Percentiles rank a stretch among this genome's conserved stretches.
Conservation (phyloP, 1,140 invertebrate genomes). For the Dryas iulia region DNA sequence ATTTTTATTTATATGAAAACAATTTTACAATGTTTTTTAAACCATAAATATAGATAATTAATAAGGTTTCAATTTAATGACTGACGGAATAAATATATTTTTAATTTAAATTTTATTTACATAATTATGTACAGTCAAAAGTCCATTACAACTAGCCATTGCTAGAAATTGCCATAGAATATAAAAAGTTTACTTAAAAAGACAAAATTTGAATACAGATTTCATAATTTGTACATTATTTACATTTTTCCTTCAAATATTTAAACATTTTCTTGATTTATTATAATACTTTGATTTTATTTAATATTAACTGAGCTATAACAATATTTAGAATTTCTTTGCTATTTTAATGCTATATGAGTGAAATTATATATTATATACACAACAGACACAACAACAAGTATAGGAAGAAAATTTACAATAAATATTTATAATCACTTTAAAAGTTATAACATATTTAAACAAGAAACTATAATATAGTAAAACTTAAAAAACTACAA, state of each 20-base stretch:
- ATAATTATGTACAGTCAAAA: slow-evolving; percentile 64
- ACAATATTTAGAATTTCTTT: slow-evolving; percentile 8
- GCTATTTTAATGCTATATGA: slow-evolving; percentile 14
- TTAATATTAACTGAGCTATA: slow-evolving; percentile 7
- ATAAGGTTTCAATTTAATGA: slow-evolving; percentile 66
- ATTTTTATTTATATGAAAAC: slow-evolving; percentile 75
- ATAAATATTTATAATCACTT: not conserved
- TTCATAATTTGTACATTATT: slow-evolving; percentile 66
- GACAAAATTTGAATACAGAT: slow-evolving; percentile 42
- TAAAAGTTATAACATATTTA: not conserved
- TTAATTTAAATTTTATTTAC: slow-evolving; percentile 62
- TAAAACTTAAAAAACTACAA: not conserved
- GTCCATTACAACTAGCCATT: slow-evolving; percentile 43
- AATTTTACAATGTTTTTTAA: slow-evolving; percentile 74
- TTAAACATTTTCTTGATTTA: slow-evolving; percentile 4
- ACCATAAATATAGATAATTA: slow-evolving; percentile 72
- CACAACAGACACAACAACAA: not conserved
- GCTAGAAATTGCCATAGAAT: too few species aligned
- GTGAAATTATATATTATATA: slow-evolving; percentile 12
- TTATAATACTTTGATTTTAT: slow-evolving; percentile 1
- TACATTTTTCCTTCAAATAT: slow-evolving; percentile 42
- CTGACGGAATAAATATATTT: slow-evolving; percentile 75
- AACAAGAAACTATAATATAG: not conserved
- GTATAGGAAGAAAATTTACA: not conserved
- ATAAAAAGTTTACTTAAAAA: slow-evolving; percentile 62